These are phyloP conservation scores for Remorina albescens DNA, from an alignment of 2,797 vertebrate genomes.

Conservation along the genomic window DNA sequence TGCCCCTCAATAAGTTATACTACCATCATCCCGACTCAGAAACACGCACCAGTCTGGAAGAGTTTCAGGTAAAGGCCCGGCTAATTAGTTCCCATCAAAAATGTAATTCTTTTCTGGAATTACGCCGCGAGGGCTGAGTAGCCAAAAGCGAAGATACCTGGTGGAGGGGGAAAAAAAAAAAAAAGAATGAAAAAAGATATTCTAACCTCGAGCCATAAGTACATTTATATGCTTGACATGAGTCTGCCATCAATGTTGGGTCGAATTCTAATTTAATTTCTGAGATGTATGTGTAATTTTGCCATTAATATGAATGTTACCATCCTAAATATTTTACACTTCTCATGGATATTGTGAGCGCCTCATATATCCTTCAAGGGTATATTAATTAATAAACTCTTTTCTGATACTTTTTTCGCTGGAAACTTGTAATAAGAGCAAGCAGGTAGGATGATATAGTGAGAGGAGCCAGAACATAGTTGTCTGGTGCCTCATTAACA, in stretches of 20 bases:
- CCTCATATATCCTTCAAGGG: conserved; percentile 86
- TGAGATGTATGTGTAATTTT: conserved; percentile 89
- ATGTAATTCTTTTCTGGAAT: conserved; percentile 86
- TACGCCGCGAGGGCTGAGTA: conserved; percentile 83
- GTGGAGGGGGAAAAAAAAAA: conserved; percentile 67
- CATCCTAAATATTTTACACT: conserved; percentile 87
- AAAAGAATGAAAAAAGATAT: conserved; percentile 87
- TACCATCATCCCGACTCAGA: conserved; percentile 67
- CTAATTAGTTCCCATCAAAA: conserved; percentile 90
- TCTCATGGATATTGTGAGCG: conserved; percentile 85
- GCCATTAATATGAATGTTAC: conserved; percentile 89
- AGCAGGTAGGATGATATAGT: conserved; percentile 77
- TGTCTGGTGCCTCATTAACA: conserved; percentile 77
- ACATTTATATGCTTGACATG: conserved; percentile 89
- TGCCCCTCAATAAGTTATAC: conserved; percentile 82
- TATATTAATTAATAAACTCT: conserved; percentile 86
- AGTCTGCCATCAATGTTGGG: conserved; percentile 85
- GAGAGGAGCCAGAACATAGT: conserved; percentile 69
- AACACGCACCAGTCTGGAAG: conserved; percentile 79
- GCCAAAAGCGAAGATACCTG: conserved; percentile 87
- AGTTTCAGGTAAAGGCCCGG: conserved; percentile 83
- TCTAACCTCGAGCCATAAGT: conserved; percentile 87
- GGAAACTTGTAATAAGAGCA: conserved; percentile 75
- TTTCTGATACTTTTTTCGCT: conserved; percentile 80
- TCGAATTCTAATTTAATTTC: conserved; percentile 89